phyloP scores from a whole-genome alignment of 37 sponge, comb jelly and placozoan genomes.

The Trichoplax adhaerens region DNA sequence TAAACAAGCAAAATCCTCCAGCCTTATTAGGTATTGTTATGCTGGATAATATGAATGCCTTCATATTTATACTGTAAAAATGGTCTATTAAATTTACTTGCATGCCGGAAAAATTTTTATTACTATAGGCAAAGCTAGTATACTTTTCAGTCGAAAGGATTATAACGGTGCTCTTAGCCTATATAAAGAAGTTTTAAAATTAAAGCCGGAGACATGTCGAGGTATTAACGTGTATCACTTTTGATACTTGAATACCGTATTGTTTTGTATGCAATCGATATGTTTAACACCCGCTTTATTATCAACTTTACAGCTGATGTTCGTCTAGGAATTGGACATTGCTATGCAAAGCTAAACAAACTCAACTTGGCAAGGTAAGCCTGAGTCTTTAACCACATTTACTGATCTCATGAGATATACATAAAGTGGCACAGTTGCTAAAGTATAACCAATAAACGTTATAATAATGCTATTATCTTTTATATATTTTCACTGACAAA shows the following conservation, averaged over 20 bases:
- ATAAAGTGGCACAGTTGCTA: background rate
- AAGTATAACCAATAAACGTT: background rate
- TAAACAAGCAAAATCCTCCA: background rate
- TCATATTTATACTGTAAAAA: background rate
- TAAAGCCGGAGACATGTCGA: constrained; percentile 6
- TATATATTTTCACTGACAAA: background rate
- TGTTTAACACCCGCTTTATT: background rate
- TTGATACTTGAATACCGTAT: constrained; percentile 3
- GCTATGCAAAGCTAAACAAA: constrained; percentile 76
- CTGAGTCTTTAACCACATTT: background rate
- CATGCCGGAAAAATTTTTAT: constrained; percentile 10
- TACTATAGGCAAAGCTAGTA: constrained; percentile 68
- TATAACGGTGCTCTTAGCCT: constrained; percentile 79
- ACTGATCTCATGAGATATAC: background rate
- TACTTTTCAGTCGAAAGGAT: constrained; percentile 87
- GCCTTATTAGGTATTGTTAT: background rate
- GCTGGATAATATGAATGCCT: background rate
- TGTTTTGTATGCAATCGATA: background rate
- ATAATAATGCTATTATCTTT: background rate
- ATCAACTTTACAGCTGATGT: constrained; percentile 34
- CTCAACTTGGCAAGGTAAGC: constrained; percentile 58
- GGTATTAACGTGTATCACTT: constrained; percentile 5
- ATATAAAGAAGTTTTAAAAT: constrained; percentile 84
- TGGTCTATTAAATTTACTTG: background rate
- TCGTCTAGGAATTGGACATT: constrained; percentile 82